These are phyloP conservation scores for Drosophila nannoptera DNA, from an alignment of 1,140 invertebrate species.

Conservation along the genomic window DNA sequence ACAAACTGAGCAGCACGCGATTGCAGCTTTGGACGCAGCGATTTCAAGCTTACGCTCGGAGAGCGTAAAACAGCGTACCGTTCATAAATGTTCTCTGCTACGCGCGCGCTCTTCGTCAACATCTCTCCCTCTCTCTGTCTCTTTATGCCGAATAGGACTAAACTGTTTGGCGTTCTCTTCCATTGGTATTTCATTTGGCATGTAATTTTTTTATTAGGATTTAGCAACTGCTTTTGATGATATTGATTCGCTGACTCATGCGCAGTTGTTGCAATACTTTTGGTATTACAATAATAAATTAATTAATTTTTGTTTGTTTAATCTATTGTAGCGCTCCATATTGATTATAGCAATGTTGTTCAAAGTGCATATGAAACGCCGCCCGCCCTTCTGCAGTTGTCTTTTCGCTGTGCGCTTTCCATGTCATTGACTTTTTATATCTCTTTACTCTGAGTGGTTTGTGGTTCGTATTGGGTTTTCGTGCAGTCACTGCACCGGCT, in stretches of 20 bases:
- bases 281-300: conserved; percentile 19
- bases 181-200: not conserved
- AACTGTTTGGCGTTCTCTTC: conserved; percentile 7
- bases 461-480: conserved; percentile 6
- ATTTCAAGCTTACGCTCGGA: conserved; percentile 11
- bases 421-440: conserved; percentile 69
- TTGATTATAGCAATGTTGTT: conserved; percentile 29
- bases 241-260: conserved; percentile 58
- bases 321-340: conserved; percentile 7
- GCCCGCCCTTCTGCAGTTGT: conserved; percentile 22
- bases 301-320: conserved; percentile 9
- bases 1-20: conserved; percentile 47
- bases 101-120: not conserved
- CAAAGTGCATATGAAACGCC: conserved; percentile 16
- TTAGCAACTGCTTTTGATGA: conserved; percentile 32
- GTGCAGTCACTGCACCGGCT: no score
- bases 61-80: conserved; percentile 2
- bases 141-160: not conserved
- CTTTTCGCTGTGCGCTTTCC: conserved; percentile 56
- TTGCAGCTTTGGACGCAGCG: conserved; percentile 11
- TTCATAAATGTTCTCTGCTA: no score
- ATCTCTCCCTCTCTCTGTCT: conserved; percentile 2
- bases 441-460: conserved; percentile 31
- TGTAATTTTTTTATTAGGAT: conserved; percentile 17
- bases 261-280: conserved; percentile 33